Conservation (phyloP, 2,113 vertebrate species). For the Eulemur macaco region DNA sequence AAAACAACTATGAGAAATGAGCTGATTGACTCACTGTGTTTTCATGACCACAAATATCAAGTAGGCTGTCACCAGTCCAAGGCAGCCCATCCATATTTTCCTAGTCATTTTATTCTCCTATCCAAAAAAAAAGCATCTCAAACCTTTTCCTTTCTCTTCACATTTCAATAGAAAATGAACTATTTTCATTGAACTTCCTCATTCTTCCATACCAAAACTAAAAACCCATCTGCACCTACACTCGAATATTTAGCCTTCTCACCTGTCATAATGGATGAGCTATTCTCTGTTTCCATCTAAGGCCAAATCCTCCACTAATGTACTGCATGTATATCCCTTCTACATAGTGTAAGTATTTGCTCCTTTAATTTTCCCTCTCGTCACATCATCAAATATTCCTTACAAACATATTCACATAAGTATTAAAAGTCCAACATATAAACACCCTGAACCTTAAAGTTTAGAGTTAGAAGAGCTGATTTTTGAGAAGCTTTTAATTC, state of each 20-base stretch:
- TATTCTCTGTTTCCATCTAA: not conserved
- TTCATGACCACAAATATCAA: conserved; percentile 3
- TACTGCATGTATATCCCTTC: not conserved
- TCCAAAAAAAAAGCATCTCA: not conserved
- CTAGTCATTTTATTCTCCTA: not conserved
- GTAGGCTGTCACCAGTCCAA: not conserved
- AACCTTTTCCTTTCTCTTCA: not conserved
- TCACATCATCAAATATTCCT: not conserved
- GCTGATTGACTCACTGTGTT: not conserved
- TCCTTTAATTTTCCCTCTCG: not conserved
- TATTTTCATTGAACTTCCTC: not conserved
- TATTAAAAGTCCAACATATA: not conserved
- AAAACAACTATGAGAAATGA: not conserved
- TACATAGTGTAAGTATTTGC: not conserved
- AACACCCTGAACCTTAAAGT: not conserved
- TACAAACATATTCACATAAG: not conserved
- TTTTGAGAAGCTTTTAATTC: not conserved
- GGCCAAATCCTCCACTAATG: not conserved
- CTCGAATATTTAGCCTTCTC: not conserved
- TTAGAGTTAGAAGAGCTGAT: not conserved
- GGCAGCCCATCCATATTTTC: not conserved
- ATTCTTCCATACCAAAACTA: not conserved
- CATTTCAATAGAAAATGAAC: not conserved
- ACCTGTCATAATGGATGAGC: not conserved
- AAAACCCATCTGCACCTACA: not conserved